Conservation (phyloP, 2,113 vertebrate genomes). For the Menura novaehollandiae region DNA sequence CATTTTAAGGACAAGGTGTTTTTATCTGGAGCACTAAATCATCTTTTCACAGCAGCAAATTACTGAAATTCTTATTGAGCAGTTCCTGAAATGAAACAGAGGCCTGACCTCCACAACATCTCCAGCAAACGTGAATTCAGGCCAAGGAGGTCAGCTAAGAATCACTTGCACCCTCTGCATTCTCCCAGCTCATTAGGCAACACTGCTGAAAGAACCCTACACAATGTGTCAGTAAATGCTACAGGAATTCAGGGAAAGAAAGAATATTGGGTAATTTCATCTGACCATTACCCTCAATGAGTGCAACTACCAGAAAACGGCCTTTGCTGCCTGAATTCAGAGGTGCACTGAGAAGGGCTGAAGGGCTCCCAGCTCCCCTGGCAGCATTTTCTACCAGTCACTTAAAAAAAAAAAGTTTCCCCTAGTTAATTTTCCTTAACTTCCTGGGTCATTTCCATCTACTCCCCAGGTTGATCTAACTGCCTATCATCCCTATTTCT, state of each 20-base stretch:
- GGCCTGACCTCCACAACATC: neutral
- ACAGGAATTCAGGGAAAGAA: neutral
- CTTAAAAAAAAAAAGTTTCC: neutral
- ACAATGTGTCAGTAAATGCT: neutral
- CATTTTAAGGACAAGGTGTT: conserved; percentile 37
- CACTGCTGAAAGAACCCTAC: neutral
- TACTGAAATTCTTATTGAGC: neutral
- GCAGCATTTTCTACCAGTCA: neutral
- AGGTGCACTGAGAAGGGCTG: neutral
- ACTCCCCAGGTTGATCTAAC: neutral
- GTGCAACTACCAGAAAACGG: neutral
- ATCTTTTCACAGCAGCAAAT: conserved; percentile 2
- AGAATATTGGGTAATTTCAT: neutral
- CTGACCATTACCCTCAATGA: neutral
- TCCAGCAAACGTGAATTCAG: neutral
- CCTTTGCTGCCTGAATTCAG: neutral
- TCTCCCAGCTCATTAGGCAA: neutral
- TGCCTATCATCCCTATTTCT: neutral
- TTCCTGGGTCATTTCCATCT: neutral
- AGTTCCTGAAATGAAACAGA: conserved; percentile 54
- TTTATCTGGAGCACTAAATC: conserved; percentile 17
- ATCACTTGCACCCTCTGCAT: neutral
- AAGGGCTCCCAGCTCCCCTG: neutral
- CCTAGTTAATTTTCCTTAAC: neutral
- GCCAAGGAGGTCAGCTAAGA: neutral